Evolutionary conservation across 2,888 invertebrate genomes (phyloP), one percentile per base, ranked within the genome.

Genomic region (Rhynchonema sp.): DNA sequence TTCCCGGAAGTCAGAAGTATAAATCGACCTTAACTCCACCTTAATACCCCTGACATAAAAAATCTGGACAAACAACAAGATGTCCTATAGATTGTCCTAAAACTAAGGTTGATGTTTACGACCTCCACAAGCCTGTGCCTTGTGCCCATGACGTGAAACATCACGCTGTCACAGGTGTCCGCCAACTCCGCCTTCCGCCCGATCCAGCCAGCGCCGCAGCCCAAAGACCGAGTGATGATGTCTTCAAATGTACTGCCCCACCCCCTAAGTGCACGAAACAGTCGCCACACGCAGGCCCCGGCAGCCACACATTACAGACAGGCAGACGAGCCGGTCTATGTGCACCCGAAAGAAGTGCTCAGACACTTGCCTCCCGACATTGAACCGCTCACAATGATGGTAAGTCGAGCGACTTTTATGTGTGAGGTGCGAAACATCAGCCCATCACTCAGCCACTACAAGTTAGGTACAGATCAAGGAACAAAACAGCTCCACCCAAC

Each of bases 151-250:
- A 22, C 9, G 23, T 28, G 55, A 9, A 25, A 22, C 27, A 26
- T 13, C 27, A 27, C 2, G n/a, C n/a, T n/a, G n/a, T 23, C 30
- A 1, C 25, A 30, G 30, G 23, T 56, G 23, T 38, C 38, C 56
- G 56, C 3, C 1, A 56, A 56, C 56, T 46, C 46, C 25, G 56
- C 56, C 23, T 56, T 56, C 26, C 56, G 56, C n/a, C 56, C 56
- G 25, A 56, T 56, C 6, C 56, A 56, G 9, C 56, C 56, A 22
- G 46, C 56, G 25, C 30, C 22, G 23, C n/a, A 13, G 29, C 20
- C 22, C 28, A 52, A 52, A 22, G 25, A 52, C n/a, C 6, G 52
- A 52, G 13, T 6, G 52, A 46, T 22, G 46, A 22, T 46, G 46
- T 22, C 46, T 46, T 6, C 25, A n/a, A 6, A 9, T n/a, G 17